phyloP scores from a whole-genome alignment of 1,140 invertebrate genomes.

The Copidosoma floridanum region DNA sequence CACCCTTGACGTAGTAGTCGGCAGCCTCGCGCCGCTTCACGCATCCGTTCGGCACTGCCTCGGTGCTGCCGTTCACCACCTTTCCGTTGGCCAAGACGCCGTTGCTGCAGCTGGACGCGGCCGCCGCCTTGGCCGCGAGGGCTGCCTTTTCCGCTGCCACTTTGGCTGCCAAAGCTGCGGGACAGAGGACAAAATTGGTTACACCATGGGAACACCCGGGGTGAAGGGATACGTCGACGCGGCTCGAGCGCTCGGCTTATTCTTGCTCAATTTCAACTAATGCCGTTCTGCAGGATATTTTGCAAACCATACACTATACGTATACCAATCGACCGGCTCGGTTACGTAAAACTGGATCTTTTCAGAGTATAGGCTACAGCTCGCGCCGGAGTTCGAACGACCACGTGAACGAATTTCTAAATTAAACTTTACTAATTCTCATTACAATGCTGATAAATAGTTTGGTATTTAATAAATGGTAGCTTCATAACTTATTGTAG shows the following conservation, averaged over 20 bases:
- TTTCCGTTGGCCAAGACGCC: background rate
- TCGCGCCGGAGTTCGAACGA: constrained; percentile 7
- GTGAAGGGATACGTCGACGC: no score
- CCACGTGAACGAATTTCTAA: background rate
- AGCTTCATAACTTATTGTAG: no score
- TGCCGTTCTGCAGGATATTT: constrained; percentile 12
- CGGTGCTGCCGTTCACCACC: no score
- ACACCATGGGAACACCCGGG: no score
- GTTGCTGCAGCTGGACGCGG: background rate
- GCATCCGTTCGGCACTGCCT: no score
- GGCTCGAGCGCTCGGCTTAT: no score
- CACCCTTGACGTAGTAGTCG: constrained; percentile 55
- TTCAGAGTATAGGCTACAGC: constrained; percentile 16
- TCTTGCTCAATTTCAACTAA: no score
- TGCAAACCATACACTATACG: constrained; percentile 1
- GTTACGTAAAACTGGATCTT: constrained; percentile 19
- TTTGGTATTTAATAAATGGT: no score
- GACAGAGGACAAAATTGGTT: no score
- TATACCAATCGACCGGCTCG: background rate
- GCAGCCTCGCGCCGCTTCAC: constrained; percentile 49
- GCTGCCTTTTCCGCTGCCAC: background rate
- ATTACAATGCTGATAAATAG: no score
- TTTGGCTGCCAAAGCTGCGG: no score
- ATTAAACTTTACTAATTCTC: no score
- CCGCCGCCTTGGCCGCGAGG: background rate